phyloP scores from a whole-genome alignment of 2,888 invertebrate species.

The Drosophila yooni region DNA sequence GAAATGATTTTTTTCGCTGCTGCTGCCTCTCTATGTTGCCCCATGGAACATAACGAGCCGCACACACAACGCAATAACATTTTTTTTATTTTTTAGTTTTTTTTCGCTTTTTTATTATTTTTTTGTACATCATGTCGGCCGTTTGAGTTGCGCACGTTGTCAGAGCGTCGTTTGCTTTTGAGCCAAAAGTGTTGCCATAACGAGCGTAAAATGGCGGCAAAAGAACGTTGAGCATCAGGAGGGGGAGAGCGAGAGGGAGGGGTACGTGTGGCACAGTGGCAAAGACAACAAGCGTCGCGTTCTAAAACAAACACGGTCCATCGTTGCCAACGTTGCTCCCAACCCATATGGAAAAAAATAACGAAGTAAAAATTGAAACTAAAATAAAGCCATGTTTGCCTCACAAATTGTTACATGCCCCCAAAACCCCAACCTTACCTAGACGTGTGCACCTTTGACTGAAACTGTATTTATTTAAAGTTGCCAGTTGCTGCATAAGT shows the following conservation, averaged over 20 bases:
- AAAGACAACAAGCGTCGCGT: constrained; percentile 69
- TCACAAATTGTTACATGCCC: constrained; percentile 74
- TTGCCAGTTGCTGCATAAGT: constrained; percentile 72
- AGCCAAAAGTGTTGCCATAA: constrained; percentile 81
- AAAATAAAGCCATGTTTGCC: constrained; percentile 81
- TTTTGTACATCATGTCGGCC: constrained; percentile 53
- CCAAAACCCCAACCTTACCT: not conserved
- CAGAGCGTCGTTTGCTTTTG: constrained; percentile 72
- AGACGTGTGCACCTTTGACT: constrained; percentile 24
- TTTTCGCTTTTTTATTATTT: constrained; percentile 21
- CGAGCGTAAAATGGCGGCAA: constrained; percentile 80
- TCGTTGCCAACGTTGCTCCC: constrained; percentile 1
- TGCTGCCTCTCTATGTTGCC: constrained; percentile 39
- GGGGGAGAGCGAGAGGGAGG: not conserved
- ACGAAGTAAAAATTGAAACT: constrained; percentile 81
- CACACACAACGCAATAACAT: constrained; percentile 68
- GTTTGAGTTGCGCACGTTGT: constrained; percentile 65
- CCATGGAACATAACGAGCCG: constrained; percentile 69
- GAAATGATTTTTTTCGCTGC: constrained; percentile 67
- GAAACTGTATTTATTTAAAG: constrained; percentile 79
- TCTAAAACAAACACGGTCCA: constrained; percentile 73
- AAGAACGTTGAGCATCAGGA: constrained; percentile 52
- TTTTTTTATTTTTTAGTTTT: constrained; percentile 45
- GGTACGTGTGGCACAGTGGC: constrained; percentile 23
- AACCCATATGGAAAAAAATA: constrained; percentile 62